Evolutionary conservation across 2,797 vertebrate genomes (phyloP).

Genomic region (Ceyx erithaca): DNA sequence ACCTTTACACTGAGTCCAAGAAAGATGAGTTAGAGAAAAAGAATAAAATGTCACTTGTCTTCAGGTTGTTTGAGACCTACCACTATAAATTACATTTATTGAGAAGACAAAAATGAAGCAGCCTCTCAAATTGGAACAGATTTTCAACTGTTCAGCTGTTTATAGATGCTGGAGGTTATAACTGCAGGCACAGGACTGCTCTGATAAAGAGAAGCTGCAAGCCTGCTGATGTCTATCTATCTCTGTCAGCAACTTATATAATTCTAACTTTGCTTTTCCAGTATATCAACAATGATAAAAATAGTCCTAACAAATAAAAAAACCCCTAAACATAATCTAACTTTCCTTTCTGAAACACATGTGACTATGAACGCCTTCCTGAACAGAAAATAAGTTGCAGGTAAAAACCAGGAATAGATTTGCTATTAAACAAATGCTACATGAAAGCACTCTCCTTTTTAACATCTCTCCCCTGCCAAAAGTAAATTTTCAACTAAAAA

Average conservation of each 20-base stretch:
- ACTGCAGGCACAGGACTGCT: not conserved
- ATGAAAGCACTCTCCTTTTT: not conserved
- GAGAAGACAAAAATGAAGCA: not conserved
- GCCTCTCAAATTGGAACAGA: not conserved
- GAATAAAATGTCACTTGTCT: not conserved
- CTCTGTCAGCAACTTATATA: not conserved
- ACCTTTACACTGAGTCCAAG: not conserved
- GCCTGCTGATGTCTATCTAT: not conserved
- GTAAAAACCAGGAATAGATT: not conserved
- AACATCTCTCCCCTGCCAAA: not conserved
- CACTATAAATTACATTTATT: not conserved
- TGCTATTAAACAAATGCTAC: not conserved
- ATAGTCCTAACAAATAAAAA: not conserved
- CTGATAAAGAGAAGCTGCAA: not conserved
- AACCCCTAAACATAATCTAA: not conserved
- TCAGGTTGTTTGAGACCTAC: not conserved
- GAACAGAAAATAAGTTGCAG: not conserved
- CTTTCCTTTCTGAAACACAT: not conserved
- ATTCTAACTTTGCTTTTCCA: not conserved
- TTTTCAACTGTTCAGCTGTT: slow-evolving; percentile 9
- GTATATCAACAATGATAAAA: not conserved
- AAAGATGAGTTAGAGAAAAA: not conserved
- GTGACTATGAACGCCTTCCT: not conserved
- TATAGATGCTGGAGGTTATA: not conserved
- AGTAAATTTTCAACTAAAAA: not conserved